Conservation (phyloP, 2,797 vertebrate species). For the Sarcophilus harrisii region DNA sequence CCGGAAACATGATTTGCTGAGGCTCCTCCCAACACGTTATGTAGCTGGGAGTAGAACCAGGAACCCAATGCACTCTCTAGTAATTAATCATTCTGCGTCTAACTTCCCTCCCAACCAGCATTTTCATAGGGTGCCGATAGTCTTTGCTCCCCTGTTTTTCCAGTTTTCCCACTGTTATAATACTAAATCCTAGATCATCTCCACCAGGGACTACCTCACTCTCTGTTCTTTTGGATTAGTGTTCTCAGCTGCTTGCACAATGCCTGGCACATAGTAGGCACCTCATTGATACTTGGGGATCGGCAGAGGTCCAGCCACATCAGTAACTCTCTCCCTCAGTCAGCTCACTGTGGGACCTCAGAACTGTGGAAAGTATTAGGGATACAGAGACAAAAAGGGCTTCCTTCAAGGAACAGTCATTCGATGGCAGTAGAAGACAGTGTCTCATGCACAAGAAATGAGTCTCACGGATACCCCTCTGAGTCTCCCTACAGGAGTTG, state of each 20-base stretch:
- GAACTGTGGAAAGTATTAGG: neutral
- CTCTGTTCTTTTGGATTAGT: neutral
- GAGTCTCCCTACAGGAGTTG: neutral
- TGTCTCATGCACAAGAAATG: rapidly evolving
- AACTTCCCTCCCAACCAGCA: neutral
- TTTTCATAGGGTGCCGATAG: neutral
- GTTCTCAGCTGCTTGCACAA: neutral
- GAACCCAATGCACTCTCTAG: neutral
- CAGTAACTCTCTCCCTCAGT: neutral
- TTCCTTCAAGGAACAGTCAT: neutral
- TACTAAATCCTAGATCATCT: neutral
- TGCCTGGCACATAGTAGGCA: neutral
- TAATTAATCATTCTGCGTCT: neutral
- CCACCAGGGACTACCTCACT: neutral
- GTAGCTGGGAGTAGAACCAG: neutral
- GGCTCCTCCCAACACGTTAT: neutral
- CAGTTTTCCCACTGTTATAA: neutral
- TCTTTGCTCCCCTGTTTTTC: neutral
- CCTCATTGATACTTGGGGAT: neutral
- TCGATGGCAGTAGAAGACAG: neutral
- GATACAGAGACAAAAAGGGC: neutral
- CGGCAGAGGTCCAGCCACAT: neutral
- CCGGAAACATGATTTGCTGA: neutral
- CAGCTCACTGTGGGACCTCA: neutral
- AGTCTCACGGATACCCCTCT: neutral